These are phyloP conservation scores for Gadopsis bispinosus DNA, from an alignment of 2,797 vertebrate genomes.

Conservation along the genomic window DNA sequence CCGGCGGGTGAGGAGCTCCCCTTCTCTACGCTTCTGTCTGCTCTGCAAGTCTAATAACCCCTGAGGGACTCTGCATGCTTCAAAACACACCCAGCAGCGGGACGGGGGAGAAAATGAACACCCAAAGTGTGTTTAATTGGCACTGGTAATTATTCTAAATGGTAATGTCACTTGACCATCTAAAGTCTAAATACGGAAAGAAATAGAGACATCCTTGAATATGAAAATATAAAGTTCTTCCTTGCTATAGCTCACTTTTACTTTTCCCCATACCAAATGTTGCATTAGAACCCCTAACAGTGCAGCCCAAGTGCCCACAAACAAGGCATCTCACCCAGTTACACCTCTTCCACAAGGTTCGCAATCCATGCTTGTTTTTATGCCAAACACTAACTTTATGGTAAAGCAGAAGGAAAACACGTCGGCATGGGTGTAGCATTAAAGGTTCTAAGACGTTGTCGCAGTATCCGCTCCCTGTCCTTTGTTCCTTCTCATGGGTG, in stretches of 20 bases:
- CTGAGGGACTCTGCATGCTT: slow-evolving; percentile 45
- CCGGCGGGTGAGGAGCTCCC: slow-evolving; percentile 48
- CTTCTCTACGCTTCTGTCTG: slow-evolving; percentile 48
- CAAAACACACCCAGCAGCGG: slow-evolving; percentile 27
- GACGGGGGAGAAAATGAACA: neutral
- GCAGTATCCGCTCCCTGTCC: neutral
- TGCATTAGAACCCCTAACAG: neutral
- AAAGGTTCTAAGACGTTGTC: slow-evolving; percentile 1
- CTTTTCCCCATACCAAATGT: neutral
- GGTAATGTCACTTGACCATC: slow-evolving; percentile 31
- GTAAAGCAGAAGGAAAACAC: slow-evolving; percentile 12
- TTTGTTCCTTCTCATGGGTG: neutral
- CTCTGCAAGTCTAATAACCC: slow-evolving; percentile 46
- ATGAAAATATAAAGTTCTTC: neutral
- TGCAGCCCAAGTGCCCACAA: neutral
- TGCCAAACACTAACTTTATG: neutral
- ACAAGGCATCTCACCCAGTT: neutral
- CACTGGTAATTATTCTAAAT: slow-evolving; percentile 37
- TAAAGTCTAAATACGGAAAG: neutral
- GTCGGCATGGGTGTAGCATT: slow-evolving; percentile 10
- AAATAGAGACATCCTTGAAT: slow-evolving; percentile 22
- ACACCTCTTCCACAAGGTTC: slow-evolving; percentile 7
- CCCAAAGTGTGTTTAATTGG: slow-evolving; percentile 29
- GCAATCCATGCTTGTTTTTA: neutral
- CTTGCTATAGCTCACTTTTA: neutral